A percentile compares a stretch with the other conserved stretches of the same genome.
Evolutionary conservation across 2,113 vertebrate species (phyloP).

Genomic region (Todiramphus chloris): DNA sequence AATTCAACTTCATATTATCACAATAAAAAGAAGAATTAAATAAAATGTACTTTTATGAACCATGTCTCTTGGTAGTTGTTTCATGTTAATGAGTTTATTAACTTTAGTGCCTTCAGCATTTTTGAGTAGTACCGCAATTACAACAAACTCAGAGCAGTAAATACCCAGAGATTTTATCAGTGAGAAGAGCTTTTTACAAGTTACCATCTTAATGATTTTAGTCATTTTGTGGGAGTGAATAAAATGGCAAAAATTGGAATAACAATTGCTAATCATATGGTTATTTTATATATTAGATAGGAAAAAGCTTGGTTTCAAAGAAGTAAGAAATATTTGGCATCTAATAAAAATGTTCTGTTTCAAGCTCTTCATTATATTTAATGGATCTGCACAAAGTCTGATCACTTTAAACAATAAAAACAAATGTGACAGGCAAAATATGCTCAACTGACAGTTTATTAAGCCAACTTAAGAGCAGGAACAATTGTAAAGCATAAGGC

Average conservation of each 20-base stretch:
- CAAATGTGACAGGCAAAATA: not conserved
- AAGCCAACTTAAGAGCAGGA: not conserved
- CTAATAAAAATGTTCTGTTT: not conserved
- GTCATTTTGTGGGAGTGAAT: not conserved
- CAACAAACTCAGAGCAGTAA: not conserved
- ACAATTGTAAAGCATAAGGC: not conserved
- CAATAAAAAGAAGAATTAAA: not conserved
- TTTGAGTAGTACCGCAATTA: not conserved
- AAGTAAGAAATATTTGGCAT: not conserved
- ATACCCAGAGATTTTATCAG: not conserved
- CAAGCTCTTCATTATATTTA: not conserved
- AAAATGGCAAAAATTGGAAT: not conserved
- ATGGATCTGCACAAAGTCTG: not conserved
- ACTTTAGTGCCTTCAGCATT: not conserved
- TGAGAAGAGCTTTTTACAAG: not conserved
- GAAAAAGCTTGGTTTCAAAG: not conserved
- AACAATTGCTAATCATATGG: not conserved
- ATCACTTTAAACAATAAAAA: not conserved
- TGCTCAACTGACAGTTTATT: not conserved
- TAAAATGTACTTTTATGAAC: not conserved
- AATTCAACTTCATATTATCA: not conserved
- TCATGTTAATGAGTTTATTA: constrained; percentile 6
- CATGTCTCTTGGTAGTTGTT: not conserved
- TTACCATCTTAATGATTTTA: not conserved
- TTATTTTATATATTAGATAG: not conserved